Conservation (phyloP, 2,888 invertebrate species). For the Pammene aurita region DNA sequence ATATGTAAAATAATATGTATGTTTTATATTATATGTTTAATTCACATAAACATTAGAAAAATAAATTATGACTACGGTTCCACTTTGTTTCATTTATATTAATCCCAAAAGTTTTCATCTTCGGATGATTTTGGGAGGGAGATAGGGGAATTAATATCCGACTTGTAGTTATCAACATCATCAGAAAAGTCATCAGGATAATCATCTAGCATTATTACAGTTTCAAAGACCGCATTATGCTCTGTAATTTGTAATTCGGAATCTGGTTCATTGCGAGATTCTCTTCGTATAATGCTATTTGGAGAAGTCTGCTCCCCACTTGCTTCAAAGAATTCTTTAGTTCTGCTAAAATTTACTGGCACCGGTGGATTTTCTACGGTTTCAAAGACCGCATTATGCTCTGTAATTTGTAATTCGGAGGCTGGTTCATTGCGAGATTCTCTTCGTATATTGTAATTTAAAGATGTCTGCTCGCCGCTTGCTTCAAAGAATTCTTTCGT, state of each 20-base stretch:
- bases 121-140: constrained; percentile 64
- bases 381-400: constrained; percentile 46
- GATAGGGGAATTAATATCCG: constrained; percentile 60
- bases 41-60: constrained; percentile 64
- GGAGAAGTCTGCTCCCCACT: constrained; percentile 51
- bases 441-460: constrained; percentile 52
- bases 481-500: constrained; percentile 59
- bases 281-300: constrained; percentile 52
- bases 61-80: constrained; percentile 73
- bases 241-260: constrained; percentile 44
- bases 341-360: background rate
- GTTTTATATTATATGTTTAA: constrained; percentile 69
- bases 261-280: constrained; percentile 45
- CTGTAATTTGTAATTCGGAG: constrained; percentile 40
- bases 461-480: constrained; percentile 49
- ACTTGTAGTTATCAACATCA: constrained; percentile 66
- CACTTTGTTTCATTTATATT: constrained; percentile 55
- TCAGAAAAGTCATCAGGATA: constrained; percentile 65
- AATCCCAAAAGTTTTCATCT: constrained; percentile 72
- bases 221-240: constrained; percentile 46
- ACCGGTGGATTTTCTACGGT: constrained; percentile 40
- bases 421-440: constrained; percentile 46
- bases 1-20: constrained; percentile 61
- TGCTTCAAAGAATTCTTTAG: constrained; percentile 59
- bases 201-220: constrained; percentile 49